phyloP scores from a whole-genome alignment of 2,888 invertebrate genomes.

The Morinoia aosen region DNA sequence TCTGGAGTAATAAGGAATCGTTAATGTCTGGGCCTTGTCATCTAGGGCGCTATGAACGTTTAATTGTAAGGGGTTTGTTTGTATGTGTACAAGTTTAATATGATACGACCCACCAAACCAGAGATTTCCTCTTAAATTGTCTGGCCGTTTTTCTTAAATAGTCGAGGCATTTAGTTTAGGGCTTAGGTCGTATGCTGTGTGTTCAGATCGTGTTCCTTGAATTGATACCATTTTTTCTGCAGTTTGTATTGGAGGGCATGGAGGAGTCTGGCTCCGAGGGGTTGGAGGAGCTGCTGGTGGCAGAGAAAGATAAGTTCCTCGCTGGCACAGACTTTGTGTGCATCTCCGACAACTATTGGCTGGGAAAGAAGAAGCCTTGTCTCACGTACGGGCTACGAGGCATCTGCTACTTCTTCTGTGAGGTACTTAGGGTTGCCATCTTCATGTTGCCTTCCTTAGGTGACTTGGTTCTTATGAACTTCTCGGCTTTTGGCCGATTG shows the following conservation, averaged over 20 bases:
- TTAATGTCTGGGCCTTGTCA: neutral
- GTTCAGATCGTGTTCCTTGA: neutral
- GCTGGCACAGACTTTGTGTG: constrained; percentile 91
- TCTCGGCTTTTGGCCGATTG: neutral
- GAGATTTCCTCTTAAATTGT: too few species aligned
- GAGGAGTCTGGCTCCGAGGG: constrained; percentile 98
- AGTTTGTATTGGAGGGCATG: constrained; percentile 98
- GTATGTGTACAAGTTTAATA: too few species aligned
- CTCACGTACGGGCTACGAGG: constrained; percentile 96
- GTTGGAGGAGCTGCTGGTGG: constrained; percentile 85
- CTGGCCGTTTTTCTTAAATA: too few species aligned
- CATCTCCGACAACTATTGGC: constrained; percentile 99
- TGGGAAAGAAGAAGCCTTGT: constrained; percentile 96
- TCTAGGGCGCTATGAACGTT: neutral
- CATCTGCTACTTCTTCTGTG: constrained; percentile 89
- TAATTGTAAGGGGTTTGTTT: neutral
- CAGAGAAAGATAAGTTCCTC: constrained; percentile 83
- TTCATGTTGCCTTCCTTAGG: neutral
- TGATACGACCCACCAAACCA: too few species aligned
- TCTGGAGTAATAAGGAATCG: neutral
- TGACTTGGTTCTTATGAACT: constrained; percentile 63
- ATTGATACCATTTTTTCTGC: constrained; percentile 43
- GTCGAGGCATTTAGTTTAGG: too few species aligned
- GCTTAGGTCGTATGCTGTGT: too few species aligned
- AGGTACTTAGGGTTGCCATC: constrained; percentile 74